Evolutionary conservation across 2,888 invertebrate species (phyloP), one percentile per base, ranked within the genome.

Genomic region (Ichneumon xanthorius): DNA sequence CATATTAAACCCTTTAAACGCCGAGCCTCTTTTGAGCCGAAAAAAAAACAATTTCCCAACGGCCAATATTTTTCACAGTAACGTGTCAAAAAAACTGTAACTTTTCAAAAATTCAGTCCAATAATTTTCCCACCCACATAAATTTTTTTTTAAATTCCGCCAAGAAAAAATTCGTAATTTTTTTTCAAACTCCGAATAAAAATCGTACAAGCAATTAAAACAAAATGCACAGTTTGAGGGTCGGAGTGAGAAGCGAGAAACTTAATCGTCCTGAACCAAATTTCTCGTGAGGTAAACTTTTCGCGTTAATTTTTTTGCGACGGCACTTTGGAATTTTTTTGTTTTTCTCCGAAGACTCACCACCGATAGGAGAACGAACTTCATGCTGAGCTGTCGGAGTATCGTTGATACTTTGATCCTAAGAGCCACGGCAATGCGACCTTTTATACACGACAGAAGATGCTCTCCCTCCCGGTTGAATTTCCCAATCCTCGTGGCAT

Each of bases 401-500:
- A 89, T 87, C 87, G 88, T 80, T 84, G 89, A 90, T 88, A 89
- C 90, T 89, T 90, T 90, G 89, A 90, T 87, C 88, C 87, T 87
- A 90, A 86, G 87, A 87, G 87, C 87, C 88, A 88, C 88, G 85
- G 85, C 89, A 90, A 91, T 90, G 90, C 92, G 90, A 93, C 89
- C 92, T 94, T 94, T 93, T 94, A 94, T 94, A 94, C 91, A 61
- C 33, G 61, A 6, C 83, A 88, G 81, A 88, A 83, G 88, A 88
- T 88, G 88, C n/a, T n/a, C 89, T 30, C 91, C 91, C 92, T 90
- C 87, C 90, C 90, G 83, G 85, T 84, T 53, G 45, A 50, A 89
- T 93, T 92, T 92, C 92, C 89, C 89, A 93, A 93, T 91, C 86
- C 75, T 86, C 84, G 88, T 93, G 93, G 92, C 93, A 93, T 93